These are phyloP conservation scores for Conistra vaccinii DNA, from an alignment of 2,888 invertebrate species.

Conservation along the genomic window DNA sequence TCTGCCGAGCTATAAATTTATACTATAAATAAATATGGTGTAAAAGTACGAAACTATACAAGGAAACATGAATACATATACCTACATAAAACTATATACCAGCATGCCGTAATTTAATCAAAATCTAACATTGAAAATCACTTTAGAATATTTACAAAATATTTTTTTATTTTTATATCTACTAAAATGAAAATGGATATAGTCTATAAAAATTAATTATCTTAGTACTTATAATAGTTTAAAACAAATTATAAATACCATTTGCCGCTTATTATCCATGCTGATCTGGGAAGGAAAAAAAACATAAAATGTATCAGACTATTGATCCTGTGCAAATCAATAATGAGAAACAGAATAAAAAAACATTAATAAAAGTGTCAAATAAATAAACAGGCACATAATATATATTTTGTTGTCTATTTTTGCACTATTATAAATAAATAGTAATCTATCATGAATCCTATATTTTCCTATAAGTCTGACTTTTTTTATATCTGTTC, in stretches of 20 bases:
- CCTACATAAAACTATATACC: slow-evolving; percentile 40
- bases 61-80: slow-evolving; percentile 35
- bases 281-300: slow-evolving; percentile 70
- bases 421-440: slow-evolving; percentile 17
- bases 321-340: slow-evolving; percentile 44
- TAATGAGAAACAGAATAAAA: slow-evolving; percentile 14
- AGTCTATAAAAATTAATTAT: slow-evolving; percentile 49
- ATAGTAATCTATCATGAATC: background rate
- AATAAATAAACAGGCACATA: slow-evolving; percentile 19
- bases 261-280: slow-evolving; percentile 71
- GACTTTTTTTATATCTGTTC: background rate
- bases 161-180: slow-evolving; percentile 9
- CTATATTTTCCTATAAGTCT: background rate
- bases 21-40: slow-evolving; percentile 8
- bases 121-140: slow-evolving; percentile 27
- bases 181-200: slow-evolving; percentile 46
- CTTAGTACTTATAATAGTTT: slow-evolving; percentile 70
- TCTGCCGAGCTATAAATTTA: background rate
- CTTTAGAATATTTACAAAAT: background rate
- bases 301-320: slow-evolving; percentile 68
- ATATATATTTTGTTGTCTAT: slow-evolving; percentile 3
- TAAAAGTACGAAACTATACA: slow-evolving; percentile 6
- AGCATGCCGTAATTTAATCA: slow-evolving; percentile 43
- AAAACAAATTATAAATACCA: slow-evolving; percentile 70
- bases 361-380: slow-evolving; percentile 5